Evolutionary conservation across 2,797 vertebrate species (phyloP).

Genomic region (Enteromius treurensis): DNA sequence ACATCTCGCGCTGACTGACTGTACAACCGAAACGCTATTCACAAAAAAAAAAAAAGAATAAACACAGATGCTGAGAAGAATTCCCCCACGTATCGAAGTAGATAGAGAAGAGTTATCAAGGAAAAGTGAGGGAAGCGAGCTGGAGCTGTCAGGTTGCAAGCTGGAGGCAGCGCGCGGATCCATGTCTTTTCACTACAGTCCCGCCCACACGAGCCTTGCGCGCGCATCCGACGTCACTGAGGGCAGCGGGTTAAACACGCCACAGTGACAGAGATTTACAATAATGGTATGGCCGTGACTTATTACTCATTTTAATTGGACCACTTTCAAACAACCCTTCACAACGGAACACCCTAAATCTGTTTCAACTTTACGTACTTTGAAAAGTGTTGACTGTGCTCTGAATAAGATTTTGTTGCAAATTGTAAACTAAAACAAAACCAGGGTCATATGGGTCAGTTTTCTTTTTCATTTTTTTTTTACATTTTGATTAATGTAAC

Average conservation of each 20-base stretch:
- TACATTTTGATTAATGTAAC: too few species aligned
- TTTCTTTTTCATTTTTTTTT: too few species aligned
- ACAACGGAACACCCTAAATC: not conserved
- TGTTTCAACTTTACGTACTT: not conserved
- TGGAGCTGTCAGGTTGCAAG: constrained; percentile 5
- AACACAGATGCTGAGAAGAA: not conserved
- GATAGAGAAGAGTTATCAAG: not conserved
- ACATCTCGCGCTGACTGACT: not conserved
- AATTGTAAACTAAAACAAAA: not conserved
- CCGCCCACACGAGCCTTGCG: constrained; percentile 60
- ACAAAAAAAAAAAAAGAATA: not conserved
- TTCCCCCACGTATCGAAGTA: not conserved
- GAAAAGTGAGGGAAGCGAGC: not conserved
- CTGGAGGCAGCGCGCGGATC: constrained; percentile 15
- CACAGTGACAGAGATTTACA: constrained; percentile 9
- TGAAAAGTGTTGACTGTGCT: not conserved
- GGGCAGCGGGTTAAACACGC: constrained; percentile 12
- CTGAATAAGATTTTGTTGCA: not conserved
- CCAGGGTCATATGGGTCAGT: too few species aligned
- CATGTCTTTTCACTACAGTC: constrained; percentile 60
- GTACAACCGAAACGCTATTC: not conserved
- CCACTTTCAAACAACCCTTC: not conserved
- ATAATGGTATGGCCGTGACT: not conserved
- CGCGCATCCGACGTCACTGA: constrained; percentile 12
- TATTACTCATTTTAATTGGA: not conserved